Base-by-base conservation (phyloP, 2,888 invertebrate species). In the Pseudococcus jackbeardsleyi region DNA sequence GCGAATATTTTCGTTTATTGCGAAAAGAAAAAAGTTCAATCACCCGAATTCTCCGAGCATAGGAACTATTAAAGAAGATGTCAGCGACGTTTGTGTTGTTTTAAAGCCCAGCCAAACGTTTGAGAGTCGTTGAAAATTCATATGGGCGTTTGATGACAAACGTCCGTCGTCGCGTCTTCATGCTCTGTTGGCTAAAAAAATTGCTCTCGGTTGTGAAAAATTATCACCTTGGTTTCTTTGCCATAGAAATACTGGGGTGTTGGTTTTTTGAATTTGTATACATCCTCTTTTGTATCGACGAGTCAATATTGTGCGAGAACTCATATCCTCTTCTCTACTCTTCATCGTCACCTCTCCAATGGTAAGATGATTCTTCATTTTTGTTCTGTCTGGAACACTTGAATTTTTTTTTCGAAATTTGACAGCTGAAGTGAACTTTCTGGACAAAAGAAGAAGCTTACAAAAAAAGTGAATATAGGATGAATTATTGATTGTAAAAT, bases 1-100 rank as follows among this genome's bases (percentile, higher is more conserved):
- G 33, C 33, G 72, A 72, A 72, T 72, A 72, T 72, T 72, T 72
- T 72, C 26, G 72, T 72, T 72, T 72, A 72, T 72, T 33, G 72
- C 72, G 72, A 72, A 72, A 72, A 72, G 7, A 72, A 8, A 9
- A 64, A 72, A 33, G 72, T 72, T 72, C 72, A 72, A 72, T 72
- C 72, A 72, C 72, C 72, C 72, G 72, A 72, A 33, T 72, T 33
- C 17, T 72, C 17, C 15, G 72, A 33, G 26, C 33, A 33, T 26
- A 33, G 17, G 39, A 72, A 72, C 15, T 19, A 64, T 22, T n/a
- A 59, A 15, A 33, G 12, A 19, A 64, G 22, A 22, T 64, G 64
- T 64, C 64, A 64, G 64, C 19, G 64, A 22, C 26, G 26, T 33
- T 64, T 64, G 9, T 64, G 64, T 64, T 64, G 64, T 64, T 64